A percentile compares a stretch with the other conserved stretches of the same genome.
phyloP scores from a whole-genome alignment of 2,797 vertebrate species.

The Merluccius polli region DNA sequence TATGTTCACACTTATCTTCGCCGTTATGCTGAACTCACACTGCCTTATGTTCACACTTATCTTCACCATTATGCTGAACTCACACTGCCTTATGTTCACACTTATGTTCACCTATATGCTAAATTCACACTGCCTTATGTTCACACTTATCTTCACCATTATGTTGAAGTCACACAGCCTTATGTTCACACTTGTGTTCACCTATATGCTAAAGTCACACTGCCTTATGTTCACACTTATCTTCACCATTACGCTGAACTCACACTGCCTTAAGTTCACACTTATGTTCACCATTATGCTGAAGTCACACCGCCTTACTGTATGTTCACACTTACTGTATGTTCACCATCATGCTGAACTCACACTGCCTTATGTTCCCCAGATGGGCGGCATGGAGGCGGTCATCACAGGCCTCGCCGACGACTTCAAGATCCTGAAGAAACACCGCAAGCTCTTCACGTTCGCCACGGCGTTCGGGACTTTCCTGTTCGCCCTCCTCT shows the following conservation, averaged over 20 bases:
- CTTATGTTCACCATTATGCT: too few species aligned
- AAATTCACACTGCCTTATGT: too few species aligned
- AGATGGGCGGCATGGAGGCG: conserved; percentile 99
- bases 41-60: conserved; percentile 26
- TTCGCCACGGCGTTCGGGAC: conserved; percentile 84
- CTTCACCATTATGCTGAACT: too few species aligned
- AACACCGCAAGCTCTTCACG: conserved; percentile 91
- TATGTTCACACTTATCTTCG: neutral
- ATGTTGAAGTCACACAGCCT: neutral
- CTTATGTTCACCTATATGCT: too few species aligned
- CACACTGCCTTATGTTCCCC: conserved; percentile 8
- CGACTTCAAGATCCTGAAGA: conserved; percentile 91
- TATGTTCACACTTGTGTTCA: neutral
- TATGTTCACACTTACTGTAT: neutral
- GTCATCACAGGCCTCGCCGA: conserved; percentile 94
- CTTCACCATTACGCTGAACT: too few species aligned
- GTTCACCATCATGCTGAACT: neutral
- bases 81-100: too few species aligned
- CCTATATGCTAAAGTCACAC: too few species aligned
- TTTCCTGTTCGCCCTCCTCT: conserved; percentile 87
- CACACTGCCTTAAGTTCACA: too few species aligned
- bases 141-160: too few species aligned
- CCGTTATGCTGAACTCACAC: too few species aligned
- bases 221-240: conserved; percentile 11
- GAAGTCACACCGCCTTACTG: neutral